Evolutionary conservation across 2,797 vertebrate genomes (phyloP).

Genomic region (Aldrovandia affinis): DNA sequence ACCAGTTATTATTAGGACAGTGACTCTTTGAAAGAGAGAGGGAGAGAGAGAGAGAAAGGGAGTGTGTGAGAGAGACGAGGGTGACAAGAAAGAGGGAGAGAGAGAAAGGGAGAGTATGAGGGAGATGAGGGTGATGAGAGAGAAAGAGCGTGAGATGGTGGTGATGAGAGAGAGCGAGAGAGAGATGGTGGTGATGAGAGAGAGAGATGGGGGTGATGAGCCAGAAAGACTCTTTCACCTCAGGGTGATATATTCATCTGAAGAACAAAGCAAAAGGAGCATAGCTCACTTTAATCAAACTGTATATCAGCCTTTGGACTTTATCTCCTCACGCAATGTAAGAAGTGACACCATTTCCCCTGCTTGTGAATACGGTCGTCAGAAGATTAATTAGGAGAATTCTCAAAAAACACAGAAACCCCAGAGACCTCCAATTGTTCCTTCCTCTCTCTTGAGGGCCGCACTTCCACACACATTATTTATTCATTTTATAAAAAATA

Average conservation of each 20-base stretch:
- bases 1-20: background rate
- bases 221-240: slow-evolving; percentile 56
- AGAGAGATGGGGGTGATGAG: slow-evolving; percentile 33
- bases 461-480: slow-evolving; percentile 3
- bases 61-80: slow-evolving; percentile 36
- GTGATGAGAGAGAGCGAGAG: slow-evolving; percentile 23
- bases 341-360: background rate
- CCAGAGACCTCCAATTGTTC: background rate
- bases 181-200: slow-evolving; percentile 43
- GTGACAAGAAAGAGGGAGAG: slow-evolving; percentile 35
- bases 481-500: background rate
- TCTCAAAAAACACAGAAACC: background rate
- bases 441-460: background rate
- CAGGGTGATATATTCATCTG: slow-evolving; percentile 44
- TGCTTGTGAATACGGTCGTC: background rate
- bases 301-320: slow-evolving; percentile 32
- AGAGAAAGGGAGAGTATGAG: no score
- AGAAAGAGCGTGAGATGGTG: slow-evolving; percentile 40
- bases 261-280: slow-evolving; percentile 43
- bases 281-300: slow-evolving; percentile 55
- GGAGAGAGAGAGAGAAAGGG: slow-evolving; percentile 38
- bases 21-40: background rate
- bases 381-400: background rate
- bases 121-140: slow-evolving; percentile 45
- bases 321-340: background rate